Conservation (phyloP, 2,113 vertebrate species). For the Egretta garzetta region DNA sequence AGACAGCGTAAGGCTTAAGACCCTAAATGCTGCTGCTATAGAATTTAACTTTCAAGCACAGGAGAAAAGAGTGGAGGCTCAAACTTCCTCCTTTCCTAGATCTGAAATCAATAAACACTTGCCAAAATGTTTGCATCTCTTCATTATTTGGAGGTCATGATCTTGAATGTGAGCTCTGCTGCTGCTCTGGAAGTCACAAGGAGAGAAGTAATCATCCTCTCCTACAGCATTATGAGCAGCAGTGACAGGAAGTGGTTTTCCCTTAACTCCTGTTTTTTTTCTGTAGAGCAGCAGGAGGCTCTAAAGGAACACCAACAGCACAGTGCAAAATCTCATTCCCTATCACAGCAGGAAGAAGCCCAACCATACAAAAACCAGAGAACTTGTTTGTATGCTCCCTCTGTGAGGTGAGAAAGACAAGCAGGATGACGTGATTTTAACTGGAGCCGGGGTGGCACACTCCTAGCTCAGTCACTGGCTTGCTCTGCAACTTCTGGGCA, state of each 20-base stretch:
- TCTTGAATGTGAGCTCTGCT: neutral
- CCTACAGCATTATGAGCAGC: neutral
- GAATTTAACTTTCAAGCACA: neutral
- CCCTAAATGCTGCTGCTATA: neutral
- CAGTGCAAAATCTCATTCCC: neutral
- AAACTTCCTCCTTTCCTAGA: neutral
- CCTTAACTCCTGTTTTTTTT: neutral
- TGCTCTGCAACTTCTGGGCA: neutral
- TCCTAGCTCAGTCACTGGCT: neutral
- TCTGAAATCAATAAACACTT: neutral
- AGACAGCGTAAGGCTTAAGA: neutral
- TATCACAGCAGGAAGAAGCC: neutral
- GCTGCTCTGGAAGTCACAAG: neutral
- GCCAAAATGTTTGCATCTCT: neutral
- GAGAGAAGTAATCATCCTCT: neutral
- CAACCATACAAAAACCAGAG: neutral
- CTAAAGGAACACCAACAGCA: neutral
- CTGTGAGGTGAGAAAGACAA: neutral
- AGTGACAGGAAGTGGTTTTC: neutral
- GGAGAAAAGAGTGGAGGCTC: neutral
- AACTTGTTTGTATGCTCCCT: neutral
- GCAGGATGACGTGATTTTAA: neutral
- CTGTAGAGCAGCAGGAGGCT: neutral
- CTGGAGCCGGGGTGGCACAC: neutral
- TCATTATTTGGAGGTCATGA: neutral